Percentiles rank a stretch among this genome's conserved stretches.
Evolutionary conservation across 2,797 vertebrate species (phyloP).

Genomic region (Steatocranus sp.): DNA sequence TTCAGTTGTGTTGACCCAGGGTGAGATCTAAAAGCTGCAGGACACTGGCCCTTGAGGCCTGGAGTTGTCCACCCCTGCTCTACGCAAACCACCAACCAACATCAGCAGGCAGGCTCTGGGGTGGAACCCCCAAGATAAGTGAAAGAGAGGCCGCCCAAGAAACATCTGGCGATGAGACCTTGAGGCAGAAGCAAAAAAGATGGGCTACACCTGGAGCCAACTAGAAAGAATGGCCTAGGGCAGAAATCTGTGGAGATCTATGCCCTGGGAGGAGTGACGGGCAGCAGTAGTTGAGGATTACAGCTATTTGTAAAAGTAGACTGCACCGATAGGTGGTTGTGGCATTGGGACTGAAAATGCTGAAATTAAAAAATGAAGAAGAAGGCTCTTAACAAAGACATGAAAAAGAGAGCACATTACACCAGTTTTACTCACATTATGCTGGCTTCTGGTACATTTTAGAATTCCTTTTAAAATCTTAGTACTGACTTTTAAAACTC

Average conservation of each 20-base stretch:
- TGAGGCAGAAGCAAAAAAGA: accelerated
- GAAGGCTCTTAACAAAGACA: neutral
- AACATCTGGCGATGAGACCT: accelerated
- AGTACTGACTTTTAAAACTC: neutral
- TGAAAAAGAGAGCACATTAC: accelerated
- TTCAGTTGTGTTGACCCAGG: neutral
- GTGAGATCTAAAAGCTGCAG: neutral
- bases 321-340: no score
- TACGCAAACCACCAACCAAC: neutral
- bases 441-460: accelerated
- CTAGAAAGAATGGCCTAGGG: accelerated
- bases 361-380: neutral
- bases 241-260: neutral
- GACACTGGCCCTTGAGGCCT: accelerated
- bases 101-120: accelerated
- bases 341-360: accelerated
- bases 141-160: neutral
- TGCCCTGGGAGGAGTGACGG: accelerated
- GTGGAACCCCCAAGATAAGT: accelerated
- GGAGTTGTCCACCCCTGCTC: neutral
- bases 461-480: neutral
- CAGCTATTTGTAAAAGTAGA: neutral
- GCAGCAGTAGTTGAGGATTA: neutral
- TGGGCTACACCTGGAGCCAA: neutral
- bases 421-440: accelerated